Percentiles rank a stretch among this genome's conserved stretches.
These are phyloP conservation scores for Autographa gamma DNA, from an alignment of 2,888 invertebrate genomes.

Conservation along the genomic window DNA sequence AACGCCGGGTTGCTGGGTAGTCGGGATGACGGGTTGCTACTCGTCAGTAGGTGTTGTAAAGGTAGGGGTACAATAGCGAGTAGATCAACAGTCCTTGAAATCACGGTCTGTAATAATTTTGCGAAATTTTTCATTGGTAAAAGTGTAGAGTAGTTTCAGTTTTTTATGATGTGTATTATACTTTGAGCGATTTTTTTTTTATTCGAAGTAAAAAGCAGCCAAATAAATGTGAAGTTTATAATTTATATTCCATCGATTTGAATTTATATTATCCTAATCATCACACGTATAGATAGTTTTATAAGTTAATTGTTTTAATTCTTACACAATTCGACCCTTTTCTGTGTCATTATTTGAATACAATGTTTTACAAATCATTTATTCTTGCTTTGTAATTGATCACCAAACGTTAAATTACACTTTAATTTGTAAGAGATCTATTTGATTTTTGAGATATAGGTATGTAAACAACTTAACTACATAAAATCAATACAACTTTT, in stretches of 20 bases:
- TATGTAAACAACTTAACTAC: not conserved
- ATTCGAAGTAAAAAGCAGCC: no score
- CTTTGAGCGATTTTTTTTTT: no score
- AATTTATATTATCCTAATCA: constrained; percentile 7
- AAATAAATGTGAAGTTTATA: no score
- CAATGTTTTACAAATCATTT: constrained; percentile 46
- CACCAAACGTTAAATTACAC: not conserved
- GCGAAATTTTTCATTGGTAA: no score
- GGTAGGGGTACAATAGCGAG: constrained; percentile 29
- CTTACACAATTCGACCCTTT: constrained; percentile 34
- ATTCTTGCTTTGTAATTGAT: constrained; percentile 8
- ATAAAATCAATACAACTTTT: not conserved
- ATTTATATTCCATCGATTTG: not conserved
- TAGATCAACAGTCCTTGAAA: constrained; percentile 34
- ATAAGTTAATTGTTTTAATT: constrained; percentile 6
- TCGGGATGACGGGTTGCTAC: constrained; percentile 31
- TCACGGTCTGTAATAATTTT: no score
- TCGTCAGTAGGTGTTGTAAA: constrained; percentile 40
- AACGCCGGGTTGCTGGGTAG: constrained; percentile 50
- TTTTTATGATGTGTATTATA: no score
- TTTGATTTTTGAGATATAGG: not conserved
- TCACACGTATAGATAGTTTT: constrained; percentile 2
- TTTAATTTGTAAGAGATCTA: not conserved
- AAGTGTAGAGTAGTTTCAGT: no score
- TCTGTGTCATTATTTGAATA: constrained; percentile 53